Percentiles rank a stretch among this genome's conserved stretches.
Conservation (phyloP, 1,140 invertebrate species). For the Daktulosphaira vitifoliae region DNA sequence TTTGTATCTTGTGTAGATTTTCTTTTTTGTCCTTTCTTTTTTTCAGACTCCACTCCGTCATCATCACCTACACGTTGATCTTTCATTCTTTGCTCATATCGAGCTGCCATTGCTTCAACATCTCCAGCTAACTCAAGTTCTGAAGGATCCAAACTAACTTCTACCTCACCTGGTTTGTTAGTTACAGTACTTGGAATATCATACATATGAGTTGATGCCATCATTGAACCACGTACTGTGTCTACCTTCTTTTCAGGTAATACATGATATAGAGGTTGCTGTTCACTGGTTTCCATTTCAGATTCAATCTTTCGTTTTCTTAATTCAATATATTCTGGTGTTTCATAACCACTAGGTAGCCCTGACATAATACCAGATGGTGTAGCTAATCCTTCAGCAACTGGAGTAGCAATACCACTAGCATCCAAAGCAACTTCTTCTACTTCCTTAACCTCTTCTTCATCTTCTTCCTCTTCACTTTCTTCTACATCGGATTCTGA, state of each 20-base stretch:
- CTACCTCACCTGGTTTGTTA: conserved; percentile 53
- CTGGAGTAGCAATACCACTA: conserved; percentile 62
- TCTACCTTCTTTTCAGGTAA: conserved; percentile 90
- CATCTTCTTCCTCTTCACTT: conserved; percentile 73
- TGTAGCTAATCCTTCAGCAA: conserved; percentile 80
- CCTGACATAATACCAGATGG: conserved; percentile 85
- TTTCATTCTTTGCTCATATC: conserved; percentile 92
- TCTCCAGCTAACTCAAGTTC: conserved; percentile 81
- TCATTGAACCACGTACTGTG: conserved; percentile 86
- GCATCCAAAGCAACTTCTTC: conserved; percentile 58
- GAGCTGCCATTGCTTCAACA: conserved; percentile 88
- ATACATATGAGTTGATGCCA: conserved; percentile 97
- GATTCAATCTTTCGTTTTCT: conserved; percentile 94
- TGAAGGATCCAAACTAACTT: conserved; percentile 92
- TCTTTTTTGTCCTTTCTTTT: conserved; percentile 72
- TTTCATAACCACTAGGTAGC: conserved; percentile 91
- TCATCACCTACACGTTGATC: conserved; percentile 88
- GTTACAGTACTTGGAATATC: conserved; percentile 54
- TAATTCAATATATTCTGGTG: conserved; percentile 95
- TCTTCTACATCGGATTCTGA: conserved; percentile 89
- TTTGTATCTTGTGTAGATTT: conserved; percentile 63
- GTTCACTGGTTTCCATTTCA: conserved; percentile 91
- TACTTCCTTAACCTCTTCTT: conserved; percentile 66
- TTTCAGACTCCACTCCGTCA: conserved; percentile 83
- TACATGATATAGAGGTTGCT: conserved; percentile 84